Conservation (phyloP, 2,797 vertebrate species). For the Falco rusticolus region DNA sequence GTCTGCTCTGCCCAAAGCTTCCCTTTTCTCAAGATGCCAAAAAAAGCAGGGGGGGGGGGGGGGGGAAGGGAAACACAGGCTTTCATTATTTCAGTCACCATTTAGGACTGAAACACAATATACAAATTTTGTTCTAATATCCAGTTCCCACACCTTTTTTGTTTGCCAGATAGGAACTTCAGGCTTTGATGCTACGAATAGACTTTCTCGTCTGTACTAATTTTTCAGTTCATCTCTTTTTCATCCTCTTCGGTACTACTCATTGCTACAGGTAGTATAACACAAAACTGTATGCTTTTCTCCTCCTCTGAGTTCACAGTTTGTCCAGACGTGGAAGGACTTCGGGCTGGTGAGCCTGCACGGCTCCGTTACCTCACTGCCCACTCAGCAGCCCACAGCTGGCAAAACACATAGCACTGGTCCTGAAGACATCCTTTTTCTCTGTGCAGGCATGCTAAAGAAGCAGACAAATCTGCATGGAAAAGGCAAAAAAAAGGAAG, state of each 20-base stretch:
- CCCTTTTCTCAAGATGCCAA: constrained; percentile 61
- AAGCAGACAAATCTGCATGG: fast-evolving
- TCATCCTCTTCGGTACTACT: background rate
- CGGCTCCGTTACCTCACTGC: background rate
- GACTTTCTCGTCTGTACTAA: background rate
- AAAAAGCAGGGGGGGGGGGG: background rate
- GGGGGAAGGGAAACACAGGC: constrained; percentile 6
- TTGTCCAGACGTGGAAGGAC: background rate
- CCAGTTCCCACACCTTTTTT: background rate
- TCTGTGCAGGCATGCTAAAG: background rate
- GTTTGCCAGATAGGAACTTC: background rate
- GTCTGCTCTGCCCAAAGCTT: constrained; percentile 48
- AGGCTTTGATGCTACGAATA: background rate
- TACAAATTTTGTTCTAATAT: constrained; percentile 30
- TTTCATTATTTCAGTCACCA: constrained; percentile 23
- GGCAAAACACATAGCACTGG: background rate
- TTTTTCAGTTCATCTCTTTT: background rate
- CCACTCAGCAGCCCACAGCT: background rate
- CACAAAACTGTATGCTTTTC: background rate
- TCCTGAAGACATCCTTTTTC: background rate
- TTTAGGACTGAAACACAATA: constrained; percentile 4
- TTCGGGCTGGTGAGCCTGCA: background rate
- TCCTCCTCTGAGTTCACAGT: background rate
- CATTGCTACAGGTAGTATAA: background rate
- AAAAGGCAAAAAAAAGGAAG: background rate